These are phyloP conservation scores for Zygothrica quintamaculata DNA, from an alignment of 2,888 invertebrate genomes.

Conservation along the genomic window DNA sequence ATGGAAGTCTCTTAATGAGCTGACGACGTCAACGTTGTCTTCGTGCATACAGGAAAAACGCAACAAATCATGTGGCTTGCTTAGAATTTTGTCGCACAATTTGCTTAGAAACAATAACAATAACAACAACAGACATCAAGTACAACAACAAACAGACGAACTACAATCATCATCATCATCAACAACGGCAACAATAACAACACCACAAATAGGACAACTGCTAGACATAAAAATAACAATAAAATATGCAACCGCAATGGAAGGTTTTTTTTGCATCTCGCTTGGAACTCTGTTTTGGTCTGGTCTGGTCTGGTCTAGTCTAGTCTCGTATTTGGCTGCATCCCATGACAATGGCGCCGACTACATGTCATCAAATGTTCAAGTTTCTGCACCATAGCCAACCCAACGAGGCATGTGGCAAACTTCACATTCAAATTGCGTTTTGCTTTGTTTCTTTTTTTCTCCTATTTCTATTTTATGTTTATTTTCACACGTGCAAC, in stretches of 20 bases:
- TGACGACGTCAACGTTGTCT: constrained; percentile 41
- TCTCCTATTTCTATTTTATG: constrained; percentile 28
- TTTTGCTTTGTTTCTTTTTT: not conserved
- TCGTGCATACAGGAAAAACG: constrained; percentile 53
- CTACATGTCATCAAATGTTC: constrained; percentile 7
- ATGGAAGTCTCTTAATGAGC: constrained; percentile 66
- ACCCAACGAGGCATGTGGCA: constrained; percentile 15
- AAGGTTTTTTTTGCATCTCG: constrained; percentile 34
- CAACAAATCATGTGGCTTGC: constrained; percentile 69
- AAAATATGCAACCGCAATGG: constrained; percentile 33
- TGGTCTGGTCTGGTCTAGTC: constrained; percentile 7
- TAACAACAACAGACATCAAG: constrained; percentile 27
- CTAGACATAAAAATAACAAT: constrained; percentile 50
- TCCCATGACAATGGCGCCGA: constrained; percentile 37
- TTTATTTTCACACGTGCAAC: constrained; percentile 46
- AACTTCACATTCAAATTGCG: not conserved
- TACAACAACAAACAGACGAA: not conserved
- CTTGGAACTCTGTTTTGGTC: constrained; percentile 7
- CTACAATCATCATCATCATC: constrained; percentile 15
- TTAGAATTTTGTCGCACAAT: constrained; percentile 76
- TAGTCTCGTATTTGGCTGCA: constrained; percentile 14
- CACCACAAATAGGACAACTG: constrained; percentile 13
- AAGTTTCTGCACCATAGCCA: constrained; percentile 9
- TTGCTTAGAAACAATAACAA: constrained; percentile 24
- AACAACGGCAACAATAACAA: constrained; percentile 27